Evolutionary conservation across 2,888 invertebrate species (phyloP), one percentile per base, ranked within the genome.

Genomic region (Andrena hattorfiana): DNA sequence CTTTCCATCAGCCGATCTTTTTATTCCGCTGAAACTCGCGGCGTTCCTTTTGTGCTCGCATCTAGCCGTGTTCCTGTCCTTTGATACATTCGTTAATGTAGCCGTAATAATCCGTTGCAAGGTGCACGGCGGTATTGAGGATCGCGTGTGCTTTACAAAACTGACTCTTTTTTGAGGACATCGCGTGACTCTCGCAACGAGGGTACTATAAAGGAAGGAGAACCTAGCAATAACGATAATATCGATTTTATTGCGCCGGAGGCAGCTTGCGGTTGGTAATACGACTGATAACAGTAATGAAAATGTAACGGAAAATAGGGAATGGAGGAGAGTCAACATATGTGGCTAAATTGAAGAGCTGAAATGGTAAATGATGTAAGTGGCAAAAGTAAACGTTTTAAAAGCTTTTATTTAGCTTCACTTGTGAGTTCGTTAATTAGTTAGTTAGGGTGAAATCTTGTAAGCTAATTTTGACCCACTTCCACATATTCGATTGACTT

Each of bases 1-100:
- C 84, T 86, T 69, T 83, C 80, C 67, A 59, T 71, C 76, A 8
- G 6, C 54, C 67, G 16, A 23, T 30, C 49, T 60, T 54, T 70
- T 74, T 49, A 23, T 23, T 42, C 63, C 30, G 6, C 20, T 20
- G 49, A 20, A n/a, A 30, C 30, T 30, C 16, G 16, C 54, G 20
- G 20, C 30, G 20, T 26, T 32, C 13, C 42, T 69, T 54, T 23
- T 49, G 13, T 23, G 20, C 6, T 7, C 7, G 6, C 20, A 6
- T 20, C 30, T 48, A 71, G 16, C 28, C 13, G n/a, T 62, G 70
- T 76, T 54, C 54, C 70, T 30, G 62, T 56, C 73, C 30, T 56
- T 56, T 20, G 42, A 60, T 51, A 23, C 54, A 26, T 35, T 54
- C 48, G 56, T 78, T 71, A 78, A 67, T 59, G 51, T 60, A 7